phyloP scores from a whole-genome alignment of 30 jellyfish, hydroid and myxozoan genomes.

The Nemopilema nomurai region DNA sequence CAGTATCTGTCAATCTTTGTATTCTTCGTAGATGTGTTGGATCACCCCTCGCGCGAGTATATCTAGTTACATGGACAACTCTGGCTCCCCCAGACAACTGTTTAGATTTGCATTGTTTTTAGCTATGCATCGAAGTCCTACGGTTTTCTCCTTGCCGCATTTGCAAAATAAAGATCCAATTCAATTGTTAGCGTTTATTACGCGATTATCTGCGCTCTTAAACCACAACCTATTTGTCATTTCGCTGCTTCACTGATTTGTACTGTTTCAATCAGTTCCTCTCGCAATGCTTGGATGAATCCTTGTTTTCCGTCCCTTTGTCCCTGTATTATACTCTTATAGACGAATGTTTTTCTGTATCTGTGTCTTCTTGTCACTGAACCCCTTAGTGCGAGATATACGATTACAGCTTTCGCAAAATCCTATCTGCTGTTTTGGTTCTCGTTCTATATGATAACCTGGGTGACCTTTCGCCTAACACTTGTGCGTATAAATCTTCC shows the following conservation, averaged over 20 bases:
- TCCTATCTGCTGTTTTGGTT: too few relatives aligned
- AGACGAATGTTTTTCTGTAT: too few relatives aligned
- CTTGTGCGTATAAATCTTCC: too few relatives aligned
- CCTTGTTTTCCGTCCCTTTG: background rate
- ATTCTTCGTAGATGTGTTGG: background rate
- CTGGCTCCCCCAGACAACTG: background rate
- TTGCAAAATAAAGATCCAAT: background rate
- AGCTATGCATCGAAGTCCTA: background rate
- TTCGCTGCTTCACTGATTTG: background rate
- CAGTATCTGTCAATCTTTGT: too few relatives aligned
- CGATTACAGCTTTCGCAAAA: too few relatives aligned
- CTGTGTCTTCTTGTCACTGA: too few relatives aligned
- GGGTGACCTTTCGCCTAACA: too few relatives aligned
- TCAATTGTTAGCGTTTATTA: background rate
- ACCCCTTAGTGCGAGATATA: too few relatives aligned
- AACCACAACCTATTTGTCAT: background rate
- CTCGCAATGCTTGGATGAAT: background rate
- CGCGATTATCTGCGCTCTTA: background rate
- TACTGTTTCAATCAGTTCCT: background rate
- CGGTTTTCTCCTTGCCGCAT: background rate
- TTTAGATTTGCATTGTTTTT: background rate
- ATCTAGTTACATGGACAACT: background rate
- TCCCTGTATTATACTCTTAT: background rate
- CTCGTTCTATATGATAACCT: too few relatives aligned
- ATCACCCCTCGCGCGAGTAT: too few relatives aligned